Conservation (phyloP, 2,888 invertebrate genomes). For the Tipula unca region DNA sequence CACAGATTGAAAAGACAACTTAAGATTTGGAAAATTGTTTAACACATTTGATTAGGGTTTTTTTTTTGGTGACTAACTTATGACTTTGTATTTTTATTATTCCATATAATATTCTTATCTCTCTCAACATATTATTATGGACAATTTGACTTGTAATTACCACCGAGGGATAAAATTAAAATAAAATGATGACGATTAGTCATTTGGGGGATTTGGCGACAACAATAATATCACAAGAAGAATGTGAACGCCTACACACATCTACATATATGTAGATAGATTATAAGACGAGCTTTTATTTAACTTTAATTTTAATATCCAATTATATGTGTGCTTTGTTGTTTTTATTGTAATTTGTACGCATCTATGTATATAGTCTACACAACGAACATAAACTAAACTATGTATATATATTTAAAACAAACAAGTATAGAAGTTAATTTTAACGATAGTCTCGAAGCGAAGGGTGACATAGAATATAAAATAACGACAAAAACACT, state of each 20-base stretch:
- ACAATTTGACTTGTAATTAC: conserved; percentile 8
- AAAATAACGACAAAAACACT: neutral
- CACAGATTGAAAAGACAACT: neutral
- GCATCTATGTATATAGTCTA: neutral
- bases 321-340: neutral
- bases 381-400: neutral
- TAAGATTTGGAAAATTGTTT: conserved; percentile 8
- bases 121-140: conserved; percentile 8
- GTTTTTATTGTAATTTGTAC: neutral
- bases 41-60: neutral
- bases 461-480: neutral
- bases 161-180: conserved; percentile 1
- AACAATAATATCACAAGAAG: neutral
- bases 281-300: neutral
- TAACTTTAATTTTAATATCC: neutral
- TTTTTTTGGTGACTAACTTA: neutral
- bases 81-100: conserved; percentile 4
- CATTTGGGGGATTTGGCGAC: neutral
- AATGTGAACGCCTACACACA: neutral
- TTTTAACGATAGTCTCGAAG: neutral
- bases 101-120: neutral
- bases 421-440: neutral
- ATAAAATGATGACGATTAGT: neutral
- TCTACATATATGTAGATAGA: neutral
- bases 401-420: neutral